Evolutionary conservation across 2,797 vertebrate species (phyloP).

Genomic region (Gallinago solitaria): DNA sequence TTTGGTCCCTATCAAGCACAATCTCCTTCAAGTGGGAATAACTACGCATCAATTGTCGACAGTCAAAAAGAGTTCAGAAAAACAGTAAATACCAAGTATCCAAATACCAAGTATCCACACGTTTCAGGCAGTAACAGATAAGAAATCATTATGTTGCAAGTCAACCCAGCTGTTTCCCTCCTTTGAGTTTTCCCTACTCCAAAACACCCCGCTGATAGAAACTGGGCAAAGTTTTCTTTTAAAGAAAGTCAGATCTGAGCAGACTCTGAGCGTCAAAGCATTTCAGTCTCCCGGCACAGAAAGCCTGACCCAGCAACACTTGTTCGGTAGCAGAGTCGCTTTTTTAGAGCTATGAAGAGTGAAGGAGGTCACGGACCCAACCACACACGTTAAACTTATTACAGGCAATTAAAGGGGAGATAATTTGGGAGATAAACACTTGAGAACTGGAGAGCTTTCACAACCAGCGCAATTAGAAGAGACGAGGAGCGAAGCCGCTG

Average conservation of each 20-base stretch:
- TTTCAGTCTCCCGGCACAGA: background rate
- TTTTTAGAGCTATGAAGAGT: background rate
- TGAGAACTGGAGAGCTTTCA: conserved; percentile 36
- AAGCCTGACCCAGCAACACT: background rate
- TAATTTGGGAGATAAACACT: conserved; percentile 56
- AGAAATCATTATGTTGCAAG: background rate
- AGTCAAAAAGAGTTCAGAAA: background rate
- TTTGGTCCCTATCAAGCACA: background rate
- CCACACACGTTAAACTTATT: conserved; percentile 15
- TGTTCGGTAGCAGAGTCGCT: background rate
- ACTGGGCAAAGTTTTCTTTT: background rate
- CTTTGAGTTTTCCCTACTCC: background rate
- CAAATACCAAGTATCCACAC: background rate
- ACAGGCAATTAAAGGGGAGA: conserved; percentile 34
- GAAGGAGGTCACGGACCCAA: conserved; percentile 32
- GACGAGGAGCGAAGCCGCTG: background rate
- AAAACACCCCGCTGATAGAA: background rate
- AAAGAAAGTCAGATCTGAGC: background rate
- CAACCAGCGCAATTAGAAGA: background rate
- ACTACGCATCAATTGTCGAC: background rate
- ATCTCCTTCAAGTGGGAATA: background rate
- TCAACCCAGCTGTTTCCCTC: background rate
- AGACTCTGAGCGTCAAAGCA: background rate
- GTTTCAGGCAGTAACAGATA: background rate
- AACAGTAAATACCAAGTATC: background rate